Base-by-base conservation (phyloP, 2,113 vertebrate genomes). In the Natator depressus region DNA sequence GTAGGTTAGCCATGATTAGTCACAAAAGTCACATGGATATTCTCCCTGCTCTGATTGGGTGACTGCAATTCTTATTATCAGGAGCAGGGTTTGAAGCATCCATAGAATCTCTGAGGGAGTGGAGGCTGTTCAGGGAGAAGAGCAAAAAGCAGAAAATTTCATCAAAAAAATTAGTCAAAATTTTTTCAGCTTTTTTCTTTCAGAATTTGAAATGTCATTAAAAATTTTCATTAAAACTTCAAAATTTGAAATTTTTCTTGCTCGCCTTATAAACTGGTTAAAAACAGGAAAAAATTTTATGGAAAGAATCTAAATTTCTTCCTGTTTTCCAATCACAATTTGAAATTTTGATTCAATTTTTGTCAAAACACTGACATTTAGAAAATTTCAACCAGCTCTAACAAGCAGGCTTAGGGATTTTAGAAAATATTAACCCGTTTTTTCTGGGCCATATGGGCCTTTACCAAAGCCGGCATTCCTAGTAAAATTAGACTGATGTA, bases 111-210 rank as follows among this genome's bases (percentile, higher is more conserved):
- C 62, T 69, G 35, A n/a, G 13, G 59, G 29, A 65, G 14, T 17
- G 62, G 62, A n/a, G 16, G 16, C 16, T 65, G 16, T 65, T 65
- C 31, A n/a, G 31, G 42, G 46, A 57, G 38, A 82, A 49, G 31
- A 29, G 22, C 82, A 10, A 2, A 3, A 1, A 22, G 1, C 3
- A 3, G 31, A 72, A 84, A 2, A 19, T 3, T 1, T 53, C 1
- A n/a, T 42, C 9, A 10, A 82, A 1, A 75, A n/a, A n/a, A 27
- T n/a, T n/a, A 65, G 31, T n/a, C 31, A 62, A 27, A 5, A 12
- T 31, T 62, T 65, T 65, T 75, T 75, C 22, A 75, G 16, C 10
- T 10, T 75, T 75, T 46, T 46, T 38, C 20, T 24, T 72, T 20
- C 35, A 72, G 10, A 75, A 75, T 75, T 38, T 75, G 38, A 46